Evolutionary conservation across 2,113 vertebrate species (phyloP).

Genomic region (Phalacrocorax pelagicus): DNA sequence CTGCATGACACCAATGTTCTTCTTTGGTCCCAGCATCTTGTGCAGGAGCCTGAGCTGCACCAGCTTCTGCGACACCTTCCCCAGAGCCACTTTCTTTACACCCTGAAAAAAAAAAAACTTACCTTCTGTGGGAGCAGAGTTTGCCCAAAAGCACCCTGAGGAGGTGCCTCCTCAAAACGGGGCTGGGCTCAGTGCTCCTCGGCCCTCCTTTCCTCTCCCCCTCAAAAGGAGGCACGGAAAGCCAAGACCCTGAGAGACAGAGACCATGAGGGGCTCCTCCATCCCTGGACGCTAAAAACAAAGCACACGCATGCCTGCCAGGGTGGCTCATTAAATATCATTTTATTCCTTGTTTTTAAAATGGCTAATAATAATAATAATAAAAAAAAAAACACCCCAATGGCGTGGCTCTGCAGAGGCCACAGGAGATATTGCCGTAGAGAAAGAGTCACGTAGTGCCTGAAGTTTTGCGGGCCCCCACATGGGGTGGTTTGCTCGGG

Average conservation of each 20-base stretch:
- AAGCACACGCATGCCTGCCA: not conserved
- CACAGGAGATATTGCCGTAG: slow-evolving; percentile 23
- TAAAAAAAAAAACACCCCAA: slow-evolving; percentile 31
- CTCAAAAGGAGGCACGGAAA: not conserved
- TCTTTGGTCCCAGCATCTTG: rapidly evolving
- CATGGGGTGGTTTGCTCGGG: not conserved
- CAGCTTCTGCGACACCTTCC: rapidly evolving
- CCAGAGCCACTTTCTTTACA: rapidly evolving
- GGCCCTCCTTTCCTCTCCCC: not conserved
- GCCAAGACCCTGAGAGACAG: rapidly evolving
- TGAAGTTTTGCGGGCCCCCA: not conserved
- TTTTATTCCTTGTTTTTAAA: slow-evolving; percentile 68
- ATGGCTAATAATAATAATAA: slow-evolving; percentile 57
- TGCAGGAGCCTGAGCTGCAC: not conserved
- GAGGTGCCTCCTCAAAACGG: rapidly evolving
- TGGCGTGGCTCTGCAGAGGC: not conserved
- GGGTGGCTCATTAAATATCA: slow-evolving; percentile 61
- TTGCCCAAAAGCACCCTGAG: not conserved
- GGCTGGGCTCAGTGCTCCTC: not conserved
- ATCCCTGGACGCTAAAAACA: not conserved
- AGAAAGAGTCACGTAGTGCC: slow-evolving; percentile 49
- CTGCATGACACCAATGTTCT: rapidly evolving
- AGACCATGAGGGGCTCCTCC: not conserved
- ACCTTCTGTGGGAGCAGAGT: not conserved
- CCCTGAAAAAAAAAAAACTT: not conserved